phyloP scores from a whole-genome alignment of 1,140 invertebrate species.

The Drosophila nikananu region DNA sequence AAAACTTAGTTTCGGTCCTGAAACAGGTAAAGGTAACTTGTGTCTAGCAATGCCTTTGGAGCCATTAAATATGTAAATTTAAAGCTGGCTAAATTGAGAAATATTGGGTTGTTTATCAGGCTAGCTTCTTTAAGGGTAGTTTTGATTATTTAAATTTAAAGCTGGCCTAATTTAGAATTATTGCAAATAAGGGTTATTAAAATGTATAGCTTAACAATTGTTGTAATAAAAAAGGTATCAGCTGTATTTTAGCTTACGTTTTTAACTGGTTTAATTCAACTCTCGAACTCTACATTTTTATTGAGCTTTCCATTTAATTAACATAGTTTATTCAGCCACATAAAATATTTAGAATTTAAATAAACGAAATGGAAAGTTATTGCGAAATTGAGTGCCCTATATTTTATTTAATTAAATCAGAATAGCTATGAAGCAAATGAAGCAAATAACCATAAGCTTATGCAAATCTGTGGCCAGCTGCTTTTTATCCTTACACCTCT shows the following conservation, averaged over 20 bases:
- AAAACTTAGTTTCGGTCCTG: conserved; percentile 9
- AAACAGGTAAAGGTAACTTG: conserved; percentile 1
- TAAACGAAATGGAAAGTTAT: background rate
- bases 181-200: background rate
- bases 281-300: background rate
- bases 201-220: no score
- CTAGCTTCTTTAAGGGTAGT: background rate
- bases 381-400: conserved; percentile 1
- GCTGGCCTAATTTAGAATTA: background rate
- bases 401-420: conserved; percentile 9
- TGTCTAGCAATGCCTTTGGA: background rate
- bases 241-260: background rate
- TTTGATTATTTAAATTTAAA: background rate
- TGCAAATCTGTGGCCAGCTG: conserved; percentile 18
- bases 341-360: background rate
- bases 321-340: background rate
- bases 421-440: conserved; percentile 4
- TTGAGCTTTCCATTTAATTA: background rate
- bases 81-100: background rate
- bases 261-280: background rate
- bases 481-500: conserved; percentile 25
- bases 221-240: no score
- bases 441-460: conserved; percentile 5
- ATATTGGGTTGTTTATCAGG: background rate
- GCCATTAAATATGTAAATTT: background rate